These are phyloP conservation scores for Aptenodytes patagonicus DNA, from an alignment of 2,113 vertebrate species.

Conservation along the genomic window DNA sequence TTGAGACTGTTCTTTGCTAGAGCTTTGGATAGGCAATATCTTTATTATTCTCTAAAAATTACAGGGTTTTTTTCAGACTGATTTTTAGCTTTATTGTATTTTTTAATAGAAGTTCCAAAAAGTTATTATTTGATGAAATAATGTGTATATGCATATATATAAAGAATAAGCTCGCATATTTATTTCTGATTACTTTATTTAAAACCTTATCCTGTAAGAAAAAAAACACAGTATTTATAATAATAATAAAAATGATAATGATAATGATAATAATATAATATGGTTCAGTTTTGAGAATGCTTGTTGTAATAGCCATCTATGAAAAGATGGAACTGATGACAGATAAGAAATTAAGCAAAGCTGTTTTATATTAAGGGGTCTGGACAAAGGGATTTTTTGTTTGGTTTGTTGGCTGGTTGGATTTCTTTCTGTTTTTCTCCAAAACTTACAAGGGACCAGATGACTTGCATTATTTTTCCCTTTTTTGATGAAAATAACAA, in stretches of 20 bases:
- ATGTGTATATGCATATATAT: not conserved
- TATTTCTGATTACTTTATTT: not conserved
- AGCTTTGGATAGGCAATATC: not conserved
- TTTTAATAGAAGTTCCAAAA: not conserved
- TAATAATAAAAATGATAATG: not conserved
- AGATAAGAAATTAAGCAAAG: slow-evolving; percentile 46
- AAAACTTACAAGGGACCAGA: not conserved
- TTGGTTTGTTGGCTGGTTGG: not conserved
- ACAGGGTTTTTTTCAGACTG: not conserved
- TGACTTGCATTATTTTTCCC: not conserved
- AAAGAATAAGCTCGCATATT: not conserved
- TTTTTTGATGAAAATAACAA: not conserved
- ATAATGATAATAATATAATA: not conserved
- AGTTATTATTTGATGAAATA: not conserved
- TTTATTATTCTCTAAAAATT: not conserved
- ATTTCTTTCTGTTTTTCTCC: not conserved
- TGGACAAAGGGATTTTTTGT: slow-evolving; percentile 18
- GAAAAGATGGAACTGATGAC: slow-evolving; percentile 33
- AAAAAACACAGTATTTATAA: not conserved
- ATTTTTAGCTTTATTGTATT: not conserved
- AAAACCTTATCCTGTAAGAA: not conserved
- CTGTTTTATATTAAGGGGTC: slow-evolving; percentile 21
- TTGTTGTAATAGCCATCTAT: not conserved
- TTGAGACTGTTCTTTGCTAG: not conserved
- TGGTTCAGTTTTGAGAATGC: not conserved